Percentiles rank a stretch among this genome's conserved stretches.
phyloP scores from a whole-genome alignment of 2,113 vertebrate species.

The Otis tarda region DNA sequence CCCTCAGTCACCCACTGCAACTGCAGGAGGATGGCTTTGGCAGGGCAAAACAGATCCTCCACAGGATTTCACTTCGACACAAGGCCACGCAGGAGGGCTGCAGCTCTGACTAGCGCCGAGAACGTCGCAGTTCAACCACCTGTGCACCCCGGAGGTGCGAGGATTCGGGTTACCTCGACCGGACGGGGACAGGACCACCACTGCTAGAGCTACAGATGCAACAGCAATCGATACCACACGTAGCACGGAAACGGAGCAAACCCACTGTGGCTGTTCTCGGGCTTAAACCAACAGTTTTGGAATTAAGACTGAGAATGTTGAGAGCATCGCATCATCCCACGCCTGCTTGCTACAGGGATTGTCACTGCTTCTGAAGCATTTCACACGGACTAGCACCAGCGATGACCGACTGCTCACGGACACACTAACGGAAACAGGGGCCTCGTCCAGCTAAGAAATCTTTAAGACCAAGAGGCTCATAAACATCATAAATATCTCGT shows the following conservation, averaged over 20 bases:
- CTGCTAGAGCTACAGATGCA: not conserved
- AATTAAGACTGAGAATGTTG: not conserved
- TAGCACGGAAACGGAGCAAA: not conserved
- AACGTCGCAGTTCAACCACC: not conserved
- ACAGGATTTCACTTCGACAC: not conserved
- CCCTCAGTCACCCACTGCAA: not conserved
- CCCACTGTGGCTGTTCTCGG: not conserved
- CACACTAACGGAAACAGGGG: not conserved
- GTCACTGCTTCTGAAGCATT: not conserved
- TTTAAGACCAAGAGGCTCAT: not conserved
- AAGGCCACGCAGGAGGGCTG: not conserved
- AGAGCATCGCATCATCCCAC: not conserved
- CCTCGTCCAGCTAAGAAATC: not conserved
- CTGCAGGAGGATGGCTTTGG: not conserved
- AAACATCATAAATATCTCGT: not conserved
- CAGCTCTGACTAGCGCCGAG: not conserved
- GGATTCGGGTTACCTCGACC: not conserved
- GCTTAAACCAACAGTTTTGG: not conserved
- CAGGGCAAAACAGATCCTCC: not conserved
- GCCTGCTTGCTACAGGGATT: not conserved
- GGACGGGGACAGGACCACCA: not conserved
- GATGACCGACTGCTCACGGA: not conserved
- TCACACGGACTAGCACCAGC: not conserved
- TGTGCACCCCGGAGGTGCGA: not conserved
- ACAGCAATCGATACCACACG: not conserved